A percentile compares a stretch with the other conserved stretches of the same genome.
These are phyloP conservation scores for Epicampocera succincta DNA, from an alignment of 2,888 invertebrate genomes.

Conservation along the genomic window DNA sequence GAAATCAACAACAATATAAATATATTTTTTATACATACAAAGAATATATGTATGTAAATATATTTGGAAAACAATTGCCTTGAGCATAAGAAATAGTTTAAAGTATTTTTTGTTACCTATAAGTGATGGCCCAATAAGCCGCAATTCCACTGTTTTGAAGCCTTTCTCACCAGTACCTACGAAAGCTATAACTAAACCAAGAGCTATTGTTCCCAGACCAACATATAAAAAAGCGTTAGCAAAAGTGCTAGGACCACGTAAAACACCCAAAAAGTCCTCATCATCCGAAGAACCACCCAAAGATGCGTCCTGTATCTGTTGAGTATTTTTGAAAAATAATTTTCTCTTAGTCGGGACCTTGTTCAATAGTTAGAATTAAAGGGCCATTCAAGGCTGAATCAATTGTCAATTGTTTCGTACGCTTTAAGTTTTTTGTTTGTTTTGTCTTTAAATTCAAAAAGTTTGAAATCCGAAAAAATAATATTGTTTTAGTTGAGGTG, in stretches of 20 bases:
- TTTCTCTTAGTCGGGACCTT: not conserved
- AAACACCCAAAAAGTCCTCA: conserved; percentile 86
- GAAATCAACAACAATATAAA: conserved; percentile 53
- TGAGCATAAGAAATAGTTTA: conserved; percentile 55
- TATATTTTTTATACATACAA: no score
- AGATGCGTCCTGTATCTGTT: conserved; percentile 91
- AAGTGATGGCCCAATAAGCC: conserved; percentile 92
- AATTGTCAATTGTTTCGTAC: not conserved
- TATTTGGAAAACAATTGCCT: conserved; percentile 21
- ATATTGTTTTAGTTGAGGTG: not conserved
- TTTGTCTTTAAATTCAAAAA: not conserved
- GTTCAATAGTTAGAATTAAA: not conserved
- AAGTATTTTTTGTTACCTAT: conserved; percentile 81
- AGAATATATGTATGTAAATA: conserved; percentile 7
- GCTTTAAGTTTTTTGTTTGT: conserved; percentile 1
- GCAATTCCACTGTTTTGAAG: conserved; percentile 92
- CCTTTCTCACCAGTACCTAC: conserved; percentile 95
- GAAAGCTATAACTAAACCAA: conserved; percentile 93
- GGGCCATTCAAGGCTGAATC: conserved; percentile 2
- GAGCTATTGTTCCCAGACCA: conserved; percentile 90
- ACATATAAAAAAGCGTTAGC: conserved; percentile 92
- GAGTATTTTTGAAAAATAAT: conserved; percentile 30
- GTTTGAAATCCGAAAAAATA: not conserved
- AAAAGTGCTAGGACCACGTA: conserved; percentile 89
- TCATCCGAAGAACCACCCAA: conserved; percentile 90